Conservation (phyloP, 2,113 vertebrate species). For the Taxidea taxus region DNA sequence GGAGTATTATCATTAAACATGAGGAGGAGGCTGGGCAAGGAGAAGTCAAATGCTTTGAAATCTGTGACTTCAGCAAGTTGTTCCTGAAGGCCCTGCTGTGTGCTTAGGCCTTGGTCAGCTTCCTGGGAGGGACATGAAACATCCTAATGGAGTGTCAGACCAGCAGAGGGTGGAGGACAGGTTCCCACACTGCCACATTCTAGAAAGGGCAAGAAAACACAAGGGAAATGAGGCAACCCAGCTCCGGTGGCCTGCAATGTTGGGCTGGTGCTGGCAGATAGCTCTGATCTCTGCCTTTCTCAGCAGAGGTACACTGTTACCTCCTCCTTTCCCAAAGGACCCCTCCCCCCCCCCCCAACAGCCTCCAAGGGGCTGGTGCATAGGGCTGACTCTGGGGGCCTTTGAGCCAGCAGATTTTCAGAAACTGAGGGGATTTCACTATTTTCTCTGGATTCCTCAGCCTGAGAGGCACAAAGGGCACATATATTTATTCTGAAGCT, state of each 20-base stretch:
- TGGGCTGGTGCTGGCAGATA: not conserved
- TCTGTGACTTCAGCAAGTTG: not conserved
- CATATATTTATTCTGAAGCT: not conserved
- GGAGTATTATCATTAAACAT: not conserved
- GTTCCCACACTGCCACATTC: too few relatives aligned
- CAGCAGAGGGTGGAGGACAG: not conserved
- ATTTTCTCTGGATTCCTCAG: not conserved
- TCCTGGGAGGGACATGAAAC: not conserved
- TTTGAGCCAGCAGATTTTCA: not conserved
- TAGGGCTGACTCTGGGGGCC: not conserved
- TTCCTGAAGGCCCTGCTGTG: not conserved
- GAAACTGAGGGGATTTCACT: not conserved
- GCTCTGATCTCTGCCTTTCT: not conserved
- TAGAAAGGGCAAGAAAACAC: not conserved
- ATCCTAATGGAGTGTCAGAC: not conserved
- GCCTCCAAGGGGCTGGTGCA: not conserved
- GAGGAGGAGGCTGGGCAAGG: too few relatives aligned
- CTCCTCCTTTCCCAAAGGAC: rapidly evolving
- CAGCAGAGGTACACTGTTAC: not conserved
- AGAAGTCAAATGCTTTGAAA: not conserved
- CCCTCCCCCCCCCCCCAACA: not conserved
- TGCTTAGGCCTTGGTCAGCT: not conserved
- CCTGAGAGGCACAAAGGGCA: not conserved
- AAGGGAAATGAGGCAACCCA: not conserved
- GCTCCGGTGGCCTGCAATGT: not conserved